phyloP scores from a whole-genome alignment of 2,113 vertebrate genomes.

The Pelecanus crispus region DNA sequence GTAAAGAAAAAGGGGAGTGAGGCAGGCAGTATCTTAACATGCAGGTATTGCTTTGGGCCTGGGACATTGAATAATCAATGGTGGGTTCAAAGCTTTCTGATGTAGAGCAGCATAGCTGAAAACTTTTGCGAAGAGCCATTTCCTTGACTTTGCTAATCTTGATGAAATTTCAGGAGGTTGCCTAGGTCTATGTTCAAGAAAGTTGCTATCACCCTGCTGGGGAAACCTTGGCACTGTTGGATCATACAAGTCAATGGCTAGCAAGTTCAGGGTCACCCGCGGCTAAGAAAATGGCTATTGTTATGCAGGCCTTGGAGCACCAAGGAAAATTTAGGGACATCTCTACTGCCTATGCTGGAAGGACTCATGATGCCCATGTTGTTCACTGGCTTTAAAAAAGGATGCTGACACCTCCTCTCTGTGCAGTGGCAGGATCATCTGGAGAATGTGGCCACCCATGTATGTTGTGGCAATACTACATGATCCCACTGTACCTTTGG shows the following conservation, averaged over 20 bases:
- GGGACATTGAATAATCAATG: accelerated
- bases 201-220: not conserved
- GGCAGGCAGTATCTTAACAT: not conserved
- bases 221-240: not conserved
- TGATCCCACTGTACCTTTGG: not conserved
- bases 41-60: not conserved
- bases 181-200: not conserved
- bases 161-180: not conserved
- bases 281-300: not conserved
- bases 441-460: not conserved
- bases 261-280: not conserved
- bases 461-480: not conserved
- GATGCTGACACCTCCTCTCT: not conserved
- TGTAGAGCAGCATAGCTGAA: not conserved
- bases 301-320: not conserved
- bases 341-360: not conserved
- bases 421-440: not conserved
- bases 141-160: not conserved
- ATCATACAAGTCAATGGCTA: not conserved
- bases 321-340: not conserved
- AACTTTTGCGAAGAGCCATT: not conserved
- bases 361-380: not conserved
- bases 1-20: not conserved
- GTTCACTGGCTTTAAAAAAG: not conserved
- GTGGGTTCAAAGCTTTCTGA: not conserved